Evolutionary conservation across 2,113 vertebrate genomes (phyloP).

Genomic region (Tragelaphus scriptus): DNA sequence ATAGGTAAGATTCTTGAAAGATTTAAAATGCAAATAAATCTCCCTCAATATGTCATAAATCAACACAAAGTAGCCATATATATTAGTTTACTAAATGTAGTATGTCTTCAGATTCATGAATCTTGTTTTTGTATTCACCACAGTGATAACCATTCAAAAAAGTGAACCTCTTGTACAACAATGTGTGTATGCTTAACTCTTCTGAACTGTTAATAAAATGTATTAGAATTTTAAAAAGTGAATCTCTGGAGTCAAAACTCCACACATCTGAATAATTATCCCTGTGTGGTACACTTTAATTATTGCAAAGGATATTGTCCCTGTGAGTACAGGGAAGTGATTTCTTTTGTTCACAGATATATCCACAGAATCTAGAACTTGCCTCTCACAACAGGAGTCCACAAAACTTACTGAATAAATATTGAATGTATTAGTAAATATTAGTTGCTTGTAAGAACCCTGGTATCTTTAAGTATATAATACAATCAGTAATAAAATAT

Average conservation of each 20-base stretch:
- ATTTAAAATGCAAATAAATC: background rate
- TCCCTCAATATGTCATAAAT: background rate
- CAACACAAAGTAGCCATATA: background rate
- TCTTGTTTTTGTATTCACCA: background rate
- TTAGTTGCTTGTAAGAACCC: background rate
- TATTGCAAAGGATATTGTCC: background rate
- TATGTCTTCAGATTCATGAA: background rate
- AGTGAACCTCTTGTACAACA: background rate
- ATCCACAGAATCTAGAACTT: background rate
- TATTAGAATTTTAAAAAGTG: background rate
- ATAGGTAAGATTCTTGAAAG: background rate
- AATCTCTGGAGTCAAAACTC: background rate
- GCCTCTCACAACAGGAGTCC: background rate
- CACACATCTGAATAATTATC: background rate
- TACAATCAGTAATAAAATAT: background rate
- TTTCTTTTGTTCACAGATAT: background rate
- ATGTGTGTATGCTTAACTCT: background rate
- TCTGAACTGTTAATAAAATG: background rate
- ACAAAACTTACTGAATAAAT: background rate
- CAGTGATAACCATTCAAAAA: background rate
- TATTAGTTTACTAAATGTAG: background rate
- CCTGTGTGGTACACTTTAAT: background rate
- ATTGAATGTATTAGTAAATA: background rate
- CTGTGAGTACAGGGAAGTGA: background rate
- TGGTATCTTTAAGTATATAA: background rate